Conservation (phyloP, 2,888 invertebrate genomes). For the Caenorhabditis macrosperma region DNA sequence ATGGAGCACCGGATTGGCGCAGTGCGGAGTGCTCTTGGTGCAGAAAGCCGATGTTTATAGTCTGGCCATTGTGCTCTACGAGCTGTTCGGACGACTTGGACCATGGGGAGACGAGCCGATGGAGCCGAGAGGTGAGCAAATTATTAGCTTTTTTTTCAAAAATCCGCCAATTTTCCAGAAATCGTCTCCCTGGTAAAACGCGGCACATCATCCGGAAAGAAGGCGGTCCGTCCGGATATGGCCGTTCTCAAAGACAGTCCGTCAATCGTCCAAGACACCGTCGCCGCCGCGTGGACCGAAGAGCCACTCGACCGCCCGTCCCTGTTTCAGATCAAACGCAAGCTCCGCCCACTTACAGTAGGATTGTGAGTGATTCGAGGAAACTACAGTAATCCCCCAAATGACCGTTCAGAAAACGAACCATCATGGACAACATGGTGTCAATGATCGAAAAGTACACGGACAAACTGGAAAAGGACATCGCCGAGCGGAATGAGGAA, state of each 20-base stretch:
- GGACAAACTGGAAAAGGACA: slow-evolving; percentile 85
- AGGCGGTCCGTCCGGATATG: slow-evolving; percentile 62
- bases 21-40: slow-evolving; percentile 52
- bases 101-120: slow-evolving; percentile 70
- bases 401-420: slow-evolving; percentile 80
- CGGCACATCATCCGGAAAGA: slow-evolving; percentile 32
- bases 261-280: slow-evolving; percentile 52
- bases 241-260: slow-evolving; percentile 57
- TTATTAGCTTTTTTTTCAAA: too few relatives aligned
- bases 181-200: slow-evolving; percentile 57
- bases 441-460: slow-evolving; percentile 98
- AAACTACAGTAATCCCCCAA: neutral
- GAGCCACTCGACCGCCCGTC: slow-evolving; percentile 62
- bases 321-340: slow-evolving; percentile 59
- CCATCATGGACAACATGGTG: slow-evolving; percentile 98
- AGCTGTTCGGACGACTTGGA: slow-evolving; percentile 65
- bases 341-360: slow-evolving; percentile 51
- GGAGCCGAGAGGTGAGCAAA: slow-evolving; percentile 58
- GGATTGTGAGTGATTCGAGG: slow-evolving; percentile 57
- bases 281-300: slow-evolving; percentile 63
- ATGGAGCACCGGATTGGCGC: slow-evolving; percentile 51
- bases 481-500: slow-evolving; percentile 84
- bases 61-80: slow-evolving; percentile 63
- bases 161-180: slow-evolving; percentile 40
- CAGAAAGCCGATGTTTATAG: slow-evolving; percentile 68